phyloP scores from a whole-genome alignment of 1,140 invertebrate genomes.

The Penaeus indicus region DNA sequence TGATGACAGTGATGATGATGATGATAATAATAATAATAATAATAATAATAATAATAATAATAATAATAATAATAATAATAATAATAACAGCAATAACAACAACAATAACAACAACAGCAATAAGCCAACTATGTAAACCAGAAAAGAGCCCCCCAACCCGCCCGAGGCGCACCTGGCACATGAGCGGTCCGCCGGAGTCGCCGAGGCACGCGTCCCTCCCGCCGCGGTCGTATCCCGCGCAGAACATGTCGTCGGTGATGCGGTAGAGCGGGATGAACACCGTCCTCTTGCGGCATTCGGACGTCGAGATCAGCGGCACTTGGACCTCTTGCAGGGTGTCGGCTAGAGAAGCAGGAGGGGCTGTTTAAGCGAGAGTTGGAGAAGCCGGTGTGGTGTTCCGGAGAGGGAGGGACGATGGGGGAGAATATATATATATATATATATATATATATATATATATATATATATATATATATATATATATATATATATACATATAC shows the following conservation, averaged over 20 bases:
- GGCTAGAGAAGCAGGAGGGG: constrained; percentile 72
- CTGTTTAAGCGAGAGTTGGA: too few relatives aligned
- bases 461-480: neutral
- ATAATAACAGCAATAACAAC: neutral
- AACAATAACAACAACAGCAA: neutral
- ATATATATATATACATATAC: constrained; percentile 41
- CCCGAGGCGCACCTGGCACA: constrained; percentile 75
- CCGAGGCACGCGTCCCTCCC: constrained; percentile 87
- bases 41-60: neutral
- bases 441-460: neutral
- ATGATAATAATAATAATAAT: neutral
- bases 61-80: neutral
- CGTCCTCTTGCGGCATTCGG: constrained; percentile 84
- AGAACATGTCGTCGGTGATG: constrained; percentile 91
- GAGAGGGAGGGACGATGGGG: too few relatives aligned
- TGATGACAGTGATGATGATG: too few relatives aligned
- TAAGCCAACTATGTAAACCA: neutral
- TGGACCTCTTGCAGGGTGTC: constrained; percentile 90
- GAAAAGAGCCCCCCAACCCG: neutral
- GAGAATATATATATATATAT: too few relatives aligned
- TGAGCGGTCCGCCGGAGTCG: constrained; percentile 88
- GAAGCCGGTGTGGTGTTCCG: too few relatives aligned
- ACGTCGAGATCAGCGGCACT: constrained; percentile 84
- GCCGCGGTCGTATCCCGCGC: constrained; percentile 82
- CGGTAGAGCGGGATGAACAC: constrained; percentile 83